Percentiles rank a stretch among this genome's conserved stretches.
Evolutionary conservation across 2,888 invertebrate genomes (phyloP).

Genomic region (Dynastes maya): DNA sequence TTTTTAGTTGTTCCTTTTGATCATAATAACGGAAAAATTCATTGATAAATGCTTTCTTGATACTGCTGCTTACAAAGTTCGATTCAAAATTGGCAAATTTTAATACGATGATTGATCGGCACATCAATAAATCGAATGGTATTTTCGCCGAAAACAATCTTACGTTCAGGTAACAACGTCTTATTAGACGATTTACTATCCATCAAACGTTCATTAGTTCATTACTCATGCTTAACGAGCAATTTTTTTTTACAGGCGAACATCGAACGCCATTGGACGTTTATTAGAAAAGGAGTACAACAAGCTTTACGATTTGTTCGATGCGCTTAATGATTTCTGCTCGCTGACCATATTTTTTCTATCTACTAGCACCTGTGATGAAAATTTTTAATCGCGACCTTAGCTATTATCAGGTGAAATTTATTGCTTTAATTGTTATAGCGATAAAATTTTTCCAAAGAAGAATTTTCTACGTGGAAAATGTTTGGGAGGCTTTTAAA

Average conservation of each 20-base stretch:
- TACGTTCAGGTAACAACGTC: slow-evolving; percentile 7
- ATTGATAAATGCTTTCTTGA: slow-evolving; percentile 20
- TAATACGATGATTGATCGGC: background rate
- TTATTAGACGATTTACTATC: background rate
- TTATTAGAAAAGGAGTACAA: slow-evolving; percentile 35
- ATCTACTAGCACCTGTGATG: background rate
- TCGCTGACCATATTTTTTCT: slow-evolving; percentile 11
- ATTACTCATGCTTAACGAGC: background rate
- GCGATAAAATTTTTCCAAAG: background rate
- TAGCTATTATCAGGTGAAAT: slow-evolving; percentile 9
- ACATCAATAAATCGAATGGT: background rate
- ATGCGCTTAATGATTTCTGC: slow-evolving; percentile 24
- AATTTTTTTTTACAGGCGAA: background rate
- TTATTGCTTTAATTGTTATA: background rate
- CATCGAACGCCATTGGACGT: slow-evolving; percentile 18
- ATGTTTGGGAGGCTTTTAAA: too few species aligned
- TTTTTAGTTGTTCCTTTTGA: background rate
- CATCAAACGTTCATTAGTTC: background rate
- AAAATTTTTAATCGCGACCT: background rate
- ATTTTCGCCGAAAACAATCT: background rate
- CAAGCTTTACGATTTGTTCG: slow-evolving; percentile 14
- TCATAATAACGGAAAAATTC: background rate
- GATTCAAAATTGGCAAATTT: slow-evolving; percentile 1
- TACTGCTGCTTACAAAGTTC: background rate
- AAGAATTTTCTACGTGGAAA: too few species aligned